A percentile compares a stretch with the other conserved stretches of the same genome.
Evolutionary conservation across 2,797 vertebrate genomes (phyloP).

Genomic region (Anabas testudineus): DNA sequence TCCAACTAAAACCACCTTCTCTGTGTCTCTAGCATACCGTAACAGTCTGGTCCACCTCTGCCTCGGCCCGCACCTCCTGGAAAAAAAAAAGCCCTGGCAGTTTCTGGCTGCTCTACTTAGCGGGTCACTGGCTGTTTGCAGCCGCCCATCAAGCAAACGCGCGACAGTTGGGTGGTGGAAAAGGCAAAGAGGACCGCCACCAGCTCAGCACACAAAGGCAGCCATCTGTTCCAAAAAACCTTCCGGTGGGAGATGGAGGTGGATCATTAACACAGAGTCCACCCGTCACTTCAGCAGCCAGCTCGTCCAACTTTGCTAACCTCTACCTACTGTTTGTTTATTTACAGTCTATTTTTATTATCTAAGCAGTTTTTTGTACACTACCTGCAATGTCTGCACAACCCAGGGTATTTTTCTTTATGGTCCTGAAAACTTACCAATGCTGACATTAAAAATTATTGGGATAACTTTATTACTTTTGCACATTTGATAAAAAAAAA

Average conservation of each 20-base stretch:
- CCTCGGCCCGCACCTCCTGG: constrained; percentile 42
- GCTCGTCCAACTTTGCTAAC: constrained; percentile 38
- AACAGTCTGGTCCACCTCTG: constrained; percentile 54
- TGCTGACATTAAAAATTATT: constrained; percentile 10
- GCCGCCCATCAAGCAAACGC: constrained; percentile 55
- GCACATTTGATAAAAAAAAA: constrained; percentile 5
- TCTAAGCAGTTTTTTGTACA: constrained; percentile 49
- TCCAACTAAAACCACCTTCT: constrained; percentile 27
- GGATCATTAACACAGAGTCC: constrained; percentile 49
- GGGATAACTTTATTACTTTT: constrained; percentile 19
- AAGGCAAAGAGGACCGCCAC: constrained; percentile 44
- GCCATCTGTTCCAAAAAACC: constrained; percentile 53
- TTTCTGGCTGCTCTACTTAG: constrained; percentile 56
- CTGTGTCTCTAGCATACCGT: constrained; percentile 36
- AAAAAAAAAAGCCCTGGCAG: constrained; percentile 52
- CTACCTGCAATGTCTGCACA: constrained; percentile 54
- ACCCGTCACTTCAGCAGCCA: constrained; percentile 26
- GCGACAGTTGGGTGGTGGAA: constrained; percentile 43
- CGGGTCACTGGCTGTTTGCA: constrained; percentile 58
- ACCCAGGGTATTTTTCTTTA: constrained; percentile 29
- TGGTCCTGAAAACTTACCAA: background rate
- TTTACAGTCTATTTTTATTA: constrained; percentile 38
- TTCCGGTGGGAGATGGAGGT: constrained; percentile 32
- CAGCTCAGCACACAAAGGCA: constrained; percentile 39
- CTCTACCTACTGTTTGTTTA: constrained; percentile 39